Conservation (phyloP, 1,140 invertebrate species). For the Heliconius eleuchia region DNA sequence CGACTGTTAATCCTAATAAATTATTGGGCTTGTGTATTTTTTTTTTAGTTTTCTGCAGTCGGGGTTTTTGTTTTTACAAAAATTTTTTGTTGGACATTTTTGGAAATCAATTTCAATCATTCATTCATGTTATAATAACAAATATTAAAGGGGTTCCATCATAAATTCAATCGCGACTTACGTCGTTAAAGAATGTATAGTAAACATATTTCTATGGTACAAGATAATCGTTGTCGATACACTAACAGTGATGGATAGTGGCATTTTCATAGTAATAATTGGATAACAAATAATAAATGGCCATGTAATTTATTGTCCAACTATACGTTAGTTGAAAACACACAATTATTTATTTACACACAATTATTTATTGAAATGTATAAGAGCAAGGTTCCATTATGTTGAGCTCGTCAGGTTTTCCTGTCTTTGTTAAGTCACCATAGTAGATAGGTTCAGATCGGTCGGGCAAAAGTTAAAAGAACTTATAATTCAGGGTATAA, state of each 20-base stretch:
- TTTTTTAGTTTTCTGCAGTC: too few relatives aligned
- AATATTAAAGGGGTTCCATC: neutral
- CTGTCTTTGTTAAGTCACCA: too few relatives aligned
- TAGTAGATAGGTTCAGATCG: too few relatives aligned
- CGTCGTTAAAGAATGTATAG: neutral
- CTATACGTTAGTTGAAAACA: neutral
- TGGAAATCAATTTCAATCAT: neutral
- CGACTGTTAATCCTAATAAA: too few relatives aligned
- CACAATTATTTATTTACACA: neutral
- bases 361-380: neutral
- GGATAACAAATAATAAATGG: conserved; percentile 12
- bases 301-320: neutral
- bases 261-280: conserved; percentile 22
- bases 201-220: neutral
- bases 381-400: too few relatives aligned
- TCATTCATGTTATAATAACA: neutral
- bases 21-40: too few relatives aligned
- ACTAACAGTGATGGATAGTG: conserved; percentile 19
- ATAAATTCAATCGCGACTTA: neutral
- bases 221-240: neutral
- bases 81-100: neutral
- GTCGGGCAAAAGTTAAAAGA: too few relatives aligned
- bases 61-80: too few relatives aligned
- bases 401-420: too few relatives aligned
- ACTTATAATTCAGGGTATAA: too few relatives aligned